Evolutionary conservation across 2,888 invertebrate species (phyloP).

Genomic region (Cataglyphis altisquamis): DNA sequence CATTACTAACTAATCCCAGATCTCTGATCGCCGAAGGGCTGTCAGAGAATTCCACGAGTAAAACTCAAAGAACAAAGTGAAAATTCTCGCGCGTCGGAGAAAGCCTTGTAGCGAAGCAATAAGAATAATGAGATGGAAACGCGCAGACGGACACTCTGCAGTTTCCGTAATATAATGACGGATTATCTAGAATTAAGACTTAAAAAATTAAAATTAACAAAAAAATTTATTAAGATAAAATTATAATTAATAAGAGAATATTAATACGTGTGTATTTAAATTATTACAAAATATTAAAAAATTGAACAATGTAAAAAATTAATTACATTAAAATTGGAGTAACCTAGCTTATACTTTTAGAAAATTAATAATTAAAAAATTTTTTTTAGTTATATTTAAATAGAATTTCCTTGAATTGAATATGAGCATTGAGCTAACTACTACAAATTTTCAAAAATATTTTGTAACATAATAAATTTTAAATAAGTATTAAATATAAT

Average conservation of each 20-base stretch:
- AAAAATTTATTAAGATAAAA: neutral
- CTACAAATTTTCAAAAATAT: too few species aligned
- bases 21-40: slow-evolving; percentile 52
- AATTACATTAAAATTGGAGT: neutral
- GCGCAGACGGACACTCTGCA: slow-evolving; percentile 25
- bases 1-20: slow-evolving; percentile 53
- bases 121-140: slow-evolving; percentile 45
- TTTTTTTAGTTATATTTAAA: neutral
- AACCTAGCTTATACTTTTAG: neutral
- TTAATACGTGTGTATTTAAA: neutral
- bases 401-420: neutral
- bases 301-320: neutral
- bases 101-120: slow-evolving; percentile 26
- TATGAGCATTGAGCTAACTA: too few species aligned
- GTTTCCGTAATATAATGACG: slow-evolving; percentile 29
- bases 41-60: slow-evolving; percentile 27
- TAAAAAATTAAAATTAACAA: slow-evolving; percentile 18
- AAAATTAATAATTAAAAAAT: neutral
- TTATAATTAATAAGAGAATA: neutral
- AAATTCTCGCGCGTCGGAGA: slow-evolving; percentile 38
- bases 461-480: neutral
- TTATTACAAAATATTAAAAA: neutral
- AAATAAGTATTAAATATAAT: neutral
- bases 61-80: slow-evolving; percentile 50
- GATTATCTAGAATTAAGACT: slow-evolving; percentile 3